phyloP scores from a whole-genome alignment of 2,797 vertebrate species.

The Leucoraja ocellata region DNA sequence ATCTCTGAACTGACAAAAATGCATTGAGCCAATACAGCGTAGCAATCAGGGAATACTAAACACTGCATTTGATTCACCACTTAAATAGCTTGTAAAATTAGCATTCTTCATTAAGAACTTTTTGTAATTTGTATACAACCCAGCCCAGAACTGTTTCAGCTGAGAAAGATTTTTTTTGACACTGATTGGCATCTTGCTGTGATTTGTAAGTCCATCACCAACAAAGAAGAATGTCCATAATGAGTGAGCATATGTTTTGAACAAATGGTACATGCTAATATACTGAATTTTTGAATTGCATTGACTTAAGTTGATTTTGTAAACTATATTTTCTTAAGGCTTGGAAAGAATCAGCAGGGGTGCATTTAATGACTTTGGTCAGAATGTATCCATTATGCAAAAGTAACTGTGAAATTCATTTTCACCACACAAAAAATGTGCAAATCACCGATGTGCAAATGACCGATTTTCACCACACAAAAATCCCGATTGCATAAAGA shows the following conservation, averaged over 20 bases:
- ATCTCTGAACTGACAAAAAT: not conserved
- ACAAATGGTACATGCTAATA: not conserved
- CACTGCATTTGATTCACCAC: not conserved
- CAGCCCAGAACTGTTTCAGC: not conserved
- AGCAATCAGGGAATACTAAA: constrained; percentile 15
- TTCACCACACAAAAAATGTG: not conserved
- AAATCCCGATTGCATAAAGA: not conserved
- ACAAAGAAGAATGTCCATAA: not conserved
- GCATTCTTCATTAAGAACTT: not conserved
- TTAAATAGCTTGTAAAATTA: constrained; percentile 25
- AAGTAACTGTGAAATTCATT: constrained; percentile 7
- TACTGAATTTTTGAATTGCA: not conserved
- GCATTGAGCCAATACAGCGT: not conserved
- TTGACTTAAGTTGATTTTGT: constrained; percentile 28
- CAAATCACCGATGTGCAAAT: too few species aligned
- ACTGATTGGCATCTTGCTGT: constrained; percentile 32
- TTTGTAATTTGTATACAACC: not conserved
- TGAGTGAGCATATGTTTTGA: not conserved
- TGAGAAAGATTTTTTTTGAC: not conserved
- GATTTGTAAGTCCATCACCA: not conserved
- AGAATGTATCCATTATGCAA: not conserved
- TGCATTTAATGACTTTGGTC: constrained; percentile 27
- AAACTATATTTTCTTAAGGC: not conserved
- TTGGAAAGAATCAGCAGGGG: constrained; percentile 22
- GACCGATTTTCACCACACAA: not conserved